Evolutionary conservation across 37 sponge, comb jelly and placozoan species (phyloP).

Genomic region (Cliona cf. orientalis): DNA sequence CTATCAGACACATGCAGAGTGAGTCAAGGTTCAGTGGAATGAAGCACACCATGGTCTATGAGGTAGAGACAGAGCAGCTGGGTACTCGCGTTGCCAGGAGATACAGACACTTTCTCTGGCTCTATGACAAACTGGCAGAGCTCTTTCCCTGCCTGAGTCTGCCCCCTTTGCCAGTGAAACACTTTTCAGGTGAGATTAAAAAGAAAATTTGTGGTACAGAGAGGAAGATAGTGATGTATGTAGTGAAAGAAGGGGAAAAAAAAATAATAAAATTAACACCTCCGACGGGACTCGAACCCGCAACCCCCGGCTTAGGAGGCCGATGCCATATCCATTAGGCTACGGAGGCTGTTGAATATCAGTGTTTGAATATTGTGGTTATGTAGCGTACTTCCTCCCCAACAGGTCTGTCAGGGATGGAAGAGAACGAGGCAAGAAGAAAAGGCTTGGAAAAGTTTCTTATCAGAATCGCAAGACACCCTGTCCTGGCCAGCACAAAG

Average conservation of each 20-base stretch:
- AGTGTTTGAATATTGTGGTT: not conserved
- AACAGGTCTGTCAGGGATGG: constrained; percentile 31
- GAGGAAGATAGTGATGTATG: not conserved
- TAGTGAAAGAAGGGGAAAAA: constrained; percentile 50
- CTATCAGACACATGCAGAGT: constrained; percentile 21
- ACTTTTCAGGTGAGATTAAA: constrained; percentile 51
- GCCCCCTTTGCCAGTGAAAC: constrained; percentile 86
- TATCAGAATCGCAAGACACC: constrained; percentile 66
- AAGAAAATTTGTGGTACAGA: not conserved
- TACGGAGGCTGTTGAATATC: constrained; percentile 86
- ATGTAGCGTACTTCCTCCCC: constrained; percentile 7
- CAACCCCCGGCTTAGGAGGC: constrained; percentile 99
- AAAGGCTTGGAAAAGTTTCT: constrained; percentile 72
- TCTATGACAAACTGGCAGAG: constrained; percentile 83
- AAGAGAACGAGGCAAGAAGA: constrained; percentile 50
- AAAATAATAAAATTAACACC: no score
- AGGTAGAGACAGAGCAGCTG: constrained; percentile 70
- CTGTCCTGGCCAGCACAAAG: constrained; percentile 67
- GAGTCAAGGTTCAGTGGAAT: constrained; percentile 40
- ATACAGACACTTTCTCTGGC: constrained; percentile 85
- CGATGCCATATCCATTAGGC: constrained; percentile 99
- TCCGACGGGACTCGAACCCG: constrained; percentile 99
- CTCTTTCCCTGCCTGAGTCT: constrained; percentile 79
- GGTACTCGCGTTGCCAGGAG: constrained; percentile 51
- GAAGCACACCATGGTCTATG: constrained; percentile 46